Conservation (phyloP, 2,888 invertebrate genomes). For the Hypomecis punctinalis region DNA sequence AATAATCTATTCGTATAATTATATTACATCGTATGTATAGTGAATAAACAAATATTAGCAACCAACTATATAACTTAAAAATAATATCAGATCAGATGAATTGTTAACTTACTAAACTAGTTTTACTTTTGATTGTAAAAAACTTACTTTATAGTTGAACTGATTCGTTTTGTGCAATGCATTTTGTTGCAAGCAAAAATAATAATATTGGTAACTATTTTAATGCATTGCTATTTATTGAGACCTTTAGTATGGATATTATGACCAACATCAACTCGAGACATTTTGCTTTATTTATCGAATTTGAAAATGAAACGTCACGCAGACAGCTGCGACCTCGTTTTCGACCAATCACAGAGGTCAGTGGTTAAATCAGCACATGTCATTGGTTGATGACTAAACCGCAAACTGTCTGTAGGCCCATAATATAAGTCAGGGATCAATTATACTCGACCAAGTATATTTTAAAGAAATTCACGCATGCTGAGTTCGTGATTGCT, state of each 20-base stretch:
- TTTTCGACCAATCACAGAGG: no score
- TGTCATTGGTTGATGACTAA: no score
- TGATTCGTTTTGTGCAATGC: conserved; percentile 67
- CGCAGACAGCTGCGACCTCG: no score
- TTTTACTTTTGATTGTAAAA: conserved; percentile 48
- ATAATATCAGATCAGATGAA: conserved; percentile 62
- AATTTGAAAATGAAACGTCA: background rate
- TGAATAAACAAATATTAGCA: conserved; percentile 46
- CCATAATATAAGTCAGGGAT: no score
- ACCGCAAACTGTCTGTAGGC: no score
- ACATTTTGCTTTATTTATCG: no score
- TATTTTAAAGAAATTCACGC: no score
- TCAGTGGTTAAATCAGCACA: no score
- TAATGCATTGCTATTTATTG: conserved; percentile 34
- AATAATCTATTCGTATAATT: conserved; percentile 51
- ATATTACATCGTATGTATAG: conserved; percentile 51
- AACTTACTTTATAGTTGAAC: conserved; percentile 57
- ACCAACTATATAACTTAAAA: conserved; percentile 46
- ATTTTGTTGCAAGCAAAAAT: conserved; percentile 49
- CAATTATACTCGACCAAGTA: no score
- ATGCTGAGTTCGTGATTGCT: no score
- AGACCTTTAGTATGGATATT: conserved; percentile 8
- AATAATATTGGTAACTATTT: conserved; percentile 61
- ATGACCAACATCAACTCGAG: no score
- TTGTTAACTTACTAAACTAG: conserved; percentile 49